A percentile compares a stretch with the other conserved stretches of the same genome.
These are phyloP conservation scores for Sebastes diploproa DNA, from an alignment of 2,797 vertebrate genomes.

Conservation along the genomic window DNA sequence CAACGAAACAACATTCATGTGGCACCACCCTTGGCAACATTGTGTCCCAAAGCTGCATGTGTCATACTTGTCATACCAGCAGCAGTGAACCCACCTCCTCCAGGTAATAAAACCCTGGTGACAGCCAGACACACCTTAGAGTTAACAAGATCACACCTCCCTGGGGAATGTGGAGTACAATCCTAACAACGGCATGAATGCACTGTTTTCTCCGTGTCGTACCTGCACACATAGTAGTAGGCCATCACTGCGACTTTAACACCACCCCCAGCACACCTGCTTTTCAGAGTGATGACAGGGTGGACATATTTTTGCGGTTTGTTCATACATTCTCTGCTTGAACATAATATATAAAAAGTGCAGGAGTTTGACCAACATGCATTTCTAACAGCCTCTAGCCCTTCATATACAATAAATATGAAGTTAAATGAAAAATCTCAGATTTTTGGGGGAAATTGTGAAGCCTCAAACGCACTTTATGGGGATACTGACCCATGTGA, in stretches of 20 bases:
- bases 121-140: conserved; percentile 58
- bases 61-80: conserved; percentile 57
- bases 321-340: neutral
- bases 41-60: conserved; percentile 11
- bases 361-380: too few relatives aligned
- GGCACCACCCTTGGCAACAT: conserved; percentile 36
- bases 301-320: neutral
- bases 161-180: conserved; percentile 56
- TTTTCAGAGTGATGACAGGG: neutral
- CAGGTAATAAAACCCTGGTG: conserved; percentile 19
- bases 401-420: too few relatives aligned
- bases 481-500: neutral
- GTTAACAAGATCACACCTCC: conserved; percentile 52
- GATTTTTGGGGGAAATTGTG: too few relatives aligned
- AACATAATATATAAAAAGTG: neutral
- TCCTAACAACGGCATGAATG: conserved; percentile 9
- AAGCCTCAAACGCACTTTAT: too few relatives aligned
- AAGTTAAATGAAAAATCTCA: too few relatives aligned
- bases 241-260: neutral
- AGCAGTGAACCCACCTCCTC: conserved; percentile 15
- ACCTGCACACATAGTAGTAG: neutral
- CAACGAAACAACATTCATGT: neutral
- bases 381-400: too few relatives aligned
- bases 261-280: neutral
- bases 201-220: neutral